Evolutionary conservation across 2,113 vertebrate genomes (phyloP), one percentile per base, ranked within the genome.

Genomic region (Rafetus swinhoei): DNA sequence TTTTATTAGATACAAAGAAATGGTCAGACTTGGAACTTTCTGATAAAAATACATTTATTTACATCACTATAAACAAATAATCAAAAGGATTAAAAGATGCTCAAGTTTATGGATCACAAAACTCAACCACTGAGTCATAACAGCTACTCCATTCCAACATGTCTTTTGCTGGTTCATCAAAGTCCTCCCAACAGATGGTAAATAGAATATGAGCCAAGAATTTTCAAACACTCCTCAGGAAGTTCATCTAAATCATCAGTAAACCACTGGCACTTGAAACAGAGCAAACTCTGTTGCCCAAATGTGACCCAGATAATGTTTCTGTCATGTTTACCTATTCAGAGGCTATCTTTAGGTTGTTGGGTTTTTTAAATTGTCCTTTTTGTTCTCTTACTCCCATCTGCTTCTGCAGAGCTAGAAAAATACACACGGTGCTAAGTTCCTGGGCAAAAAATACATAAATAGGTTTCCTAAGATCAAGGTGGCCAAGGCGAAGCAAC

Each of bases 191-290:
- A 90, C 97, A 97, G 96, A 97, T 97, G 97, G 96, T 52, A 96
- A 91, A 88, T 10, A 2, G 0, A 95, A 93, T 0, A 0, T 82
- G 92, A 90, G 95, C 96, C 96, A 97, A 93, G 95, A 97, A 97
- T 97, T 95, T 92, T 95, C 95, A 96, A 96, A 90, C 81, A 24
- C 89, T 96, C 88, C 88, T 85, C 97, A 96, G 96, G 96, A 97
- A 95, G 89, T 95, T 96, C 92, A 95, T 95, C 90, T 90, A 93
- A 97, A 95, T 86, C 86, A 82, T 91, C 93, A 97, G 86, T 22
- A 95, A 90, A 82, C 77, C 90, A 94, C 97, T 97, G 97, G 91
- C 95, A 96, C 96, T 97, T 97, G 94, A 97, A 97, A 95, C 88
- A 95, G 88, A 97, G 80, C 0, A 0, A 97, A 92, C 85, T 52